Evolutionary conservation across 2,888 invertebrate species (phyloP), one percentile per base, ranked within the genome.

Genomic region (Eurytoma californica): DNA sequence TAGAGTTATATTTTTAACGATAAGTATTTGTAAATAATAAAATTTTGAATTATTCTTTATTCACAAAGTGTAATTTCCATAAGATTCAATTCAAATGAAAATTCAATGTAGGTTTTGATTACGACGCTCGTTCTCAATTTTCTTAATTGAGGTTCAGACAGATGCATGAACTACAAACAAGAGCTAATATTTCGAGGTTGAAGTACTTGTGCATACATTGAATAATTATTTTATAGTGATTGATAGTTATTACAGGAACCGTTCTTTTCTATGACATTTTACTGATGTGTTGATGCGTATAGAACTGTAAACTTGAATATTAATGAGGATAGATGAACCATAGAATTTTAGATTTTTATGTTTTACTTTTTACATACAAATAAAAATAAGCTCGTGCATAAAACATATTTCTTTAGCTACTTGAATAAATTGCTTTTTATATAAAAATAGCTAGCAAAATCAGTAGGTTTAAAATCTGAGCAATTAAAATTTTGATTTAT

Each of bases 181-280:
- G 39, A 39, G 39, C 39, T 39, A 39, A 39, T 39, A 39, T 63
- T 63, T 63, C 4, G 39, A 47, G 39, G 18, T 18, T 30, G 30
- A 28, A 28, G 3, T 30, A 61, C 16, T 28, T n/a, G n/a, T n/a
- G 2, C 39, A n/a, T 28, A 20, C 12, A 58, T 13, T 60, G 28
- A n/a, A 18, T 63, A 63, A 63, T 63, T 63, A 63, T 63, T n/a
- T 18, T 7, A n/a, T 39, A 4, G n/a, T 47, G 47, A 63, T 3
- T 63, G 12, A 39, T 63, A 12, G n/a, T 39, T 39, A 39, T 58
- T 18, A 18, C 13, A 13, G 47, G n/a, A 63, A 63, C 63, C 18
- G 24, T 60, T 28, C 28, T 60, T 60, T 30, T 61, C 61, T 14
- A n/a, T n/a, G 61, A 61, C 28, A 30, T 28, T 39, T 61, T 39